phyloP scores from a whole-genome alignment of 1,140 invertebrate genomes.

The Stratiolaelaps scimitus region DNA sequence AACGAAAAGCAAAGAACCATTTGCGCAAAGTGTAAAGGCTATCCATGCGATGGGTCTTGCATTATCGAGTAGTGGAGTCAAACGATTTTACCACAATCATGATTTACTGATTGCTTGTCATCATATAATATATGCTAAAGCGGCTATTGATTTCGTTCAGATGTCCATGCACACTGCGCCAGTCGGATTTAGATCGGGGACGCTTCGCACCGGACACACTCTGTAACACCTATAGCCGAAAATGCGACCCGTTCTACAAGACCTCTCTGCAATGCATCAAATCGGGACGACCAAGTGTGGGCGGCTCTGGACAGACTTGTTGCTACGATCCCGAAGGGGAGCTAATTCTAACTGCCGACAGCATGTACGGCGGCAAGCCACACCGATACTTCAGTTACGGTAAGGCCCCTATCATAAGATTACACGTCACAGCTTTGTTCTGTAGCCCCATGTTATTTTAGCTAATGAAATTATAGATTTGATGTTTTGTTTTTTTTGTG shows the following conservation, averaged over 20 bases:
- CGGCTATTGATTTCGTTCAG: conserved; percentile 40
- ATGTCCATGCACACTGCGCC: conserved; percentile 81
- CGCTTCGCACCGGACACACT: conserved; percentile 75
- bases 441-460: too few species aligned
- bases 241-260: conserved; percentile 72
- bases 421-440: neutral
- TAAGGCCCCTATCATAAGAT: conserved; percentile 5
- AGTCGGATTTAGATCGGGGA: conserved; percentile 79
- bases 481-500: too few species aligned
- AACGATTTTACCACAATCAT: too few species aligned
- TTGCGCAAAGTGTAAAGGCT: too few species aligned
- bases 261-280: conserved; percentile 80
- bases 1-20: too few species aligned
- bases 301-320: conserved; percentile 88
- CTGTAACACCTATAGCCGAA: conserved; percentile 72
- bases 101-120: too few species aligned
- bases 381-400: conserved; percentile 50
- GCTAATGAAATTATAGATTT: too few species aligned
- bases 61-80: too few species aligned
- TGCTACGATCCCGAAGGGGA: conserved; percentile 84
- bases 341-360: conserved; percentile 84
- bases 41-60: too few species aligned
- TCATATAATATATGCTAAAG: too few species aligned
- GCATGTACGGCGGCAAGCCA: conserved; percentile 82
- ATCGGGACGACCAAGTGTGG: conserved; percentile 69